phyloP scores from a whole-genome alignment of 2,113 vertebrate genomes.

The Ploceus nigricollis region DNA sequence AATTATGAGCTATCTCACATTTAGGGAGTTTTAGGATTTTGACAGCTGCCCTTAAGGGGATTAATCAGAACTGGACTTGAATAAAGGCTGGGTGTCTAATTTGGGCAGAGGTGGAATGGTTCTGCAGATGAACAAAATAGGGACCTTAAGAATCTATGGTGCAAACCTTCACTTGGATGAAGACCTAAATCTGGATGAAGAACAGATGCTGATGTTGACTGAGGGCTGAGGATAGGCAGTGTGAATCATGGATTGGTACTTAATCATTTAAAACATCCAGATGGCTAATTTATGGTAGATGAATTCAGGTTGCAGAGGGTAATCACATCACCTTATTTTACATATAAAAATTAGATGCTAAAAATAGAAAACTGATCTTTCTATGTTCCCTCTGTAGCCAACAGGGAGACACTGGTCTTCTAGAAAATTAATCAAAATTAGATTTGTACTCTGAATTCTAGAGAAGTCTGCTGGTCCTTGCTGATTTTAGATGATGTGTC shows the following conservation, averaged over 20 bases:
- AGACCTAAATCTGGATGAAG: not conserved
- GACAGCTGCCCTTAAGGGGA: not conserved
- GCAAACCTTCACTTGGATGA: not conserved
- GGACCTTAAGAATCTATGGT: not conserved
- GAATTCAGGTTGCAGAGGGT: not conserved
- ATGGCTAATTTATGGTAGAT: slow-evolving; percentile 24
- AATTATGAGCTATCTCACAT: not conserved
- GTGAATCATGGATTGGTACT: not conserved
- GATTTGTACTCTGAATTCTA: not conserved
- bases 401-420: not conserved
- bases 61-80: not conserved
- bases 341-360: not conserved
- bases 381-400: not conserved
- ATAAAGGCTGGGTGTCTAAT: not conserved
- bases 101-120: not conserved
- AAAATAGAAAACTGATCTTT: slow-evolving; percentile 6
- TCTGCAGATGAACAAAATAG: not conserved
- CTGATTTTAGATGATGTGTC: not conserved
- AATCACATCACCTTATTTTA: slow-evolving; percentile 4
- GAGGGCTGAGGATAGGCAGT: not conserved
- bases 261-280: slow-evolving; percentile 36
- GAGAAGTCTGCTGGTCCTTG: not conserved
- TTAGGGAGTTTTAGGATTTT: not conserved
- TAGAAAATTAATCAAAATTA: not conserved
- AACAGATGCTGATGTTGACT: not conserved